Percentiles rank a stretch among this genome's conserved stretches.
Conservation (phyloP, 2,888 invertebrate genomes). For the Chaitophorus viminalis region DNA sequence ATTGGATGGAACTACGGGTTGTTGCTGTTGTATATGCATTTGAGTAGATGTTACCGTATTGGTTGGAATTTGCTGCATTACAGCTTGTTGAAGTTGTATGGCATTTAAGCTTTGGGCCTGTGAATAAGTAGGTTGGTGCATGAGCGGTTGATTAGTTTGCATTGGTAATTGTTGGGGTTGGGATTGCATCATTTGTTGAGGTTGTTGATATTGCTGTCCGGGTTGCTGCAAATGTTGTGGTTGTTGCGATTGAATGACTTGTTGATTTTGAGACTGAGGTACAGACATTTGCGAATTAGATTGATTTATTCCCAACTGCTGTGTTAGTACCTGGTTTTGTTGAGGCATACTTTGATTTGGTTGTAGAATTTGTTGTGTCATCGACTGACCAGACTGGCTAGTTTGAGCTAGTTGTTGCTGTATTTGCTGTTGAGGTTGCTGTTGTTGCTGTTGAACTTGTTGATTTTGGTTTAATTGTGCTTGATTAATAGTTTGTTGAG, state of each 20-base stretch:
- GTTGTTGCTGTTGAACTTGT: conserved; percentile 63
- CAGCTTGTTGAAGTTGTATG: conserved; percentile 62
- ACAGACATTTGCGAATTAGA: conserved; percentile 55
- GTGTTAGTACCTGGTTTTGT: conserved; percentile 64
- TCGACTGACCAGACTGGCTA: conserved; percentile 57
- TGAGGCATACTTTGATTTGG: conserved; percentile 69
- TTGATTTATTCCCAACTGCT: conserved; percentile 58
- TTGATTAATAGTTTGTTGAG: conserved; percentile 50
- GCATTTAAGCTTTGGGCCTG: conserved; percentile 62
- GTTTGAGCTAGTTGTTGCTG: conserved; percentile 67
- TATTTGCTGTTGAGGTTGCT: conserved; percentile 71
- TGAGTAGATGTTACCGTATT: conserved; percentile 51
- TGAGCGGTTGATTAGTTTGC: conserved; percentile 61
- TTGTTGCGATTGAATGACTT: conserved; percentile 60
- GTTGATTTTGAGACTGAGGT: conserved; percentile 61
- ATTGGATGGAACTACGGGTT: conserved; percentile 69
- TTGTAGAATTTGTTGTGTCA: conserved; percentile 70
- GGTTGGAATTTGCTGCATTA: conserved; percentile 62
- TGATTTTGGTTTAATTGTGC: conserved; percentile 62
- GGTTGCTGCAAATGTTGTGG: conserved; percentile 63
- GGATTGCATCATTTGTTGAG: conserved; percentile 69
- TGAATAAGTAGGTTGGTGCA: conserved; percentile 64
- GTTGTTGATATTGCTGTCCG: conserved; percentile 69
- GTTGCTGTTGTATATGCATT: conserved; percentile 62
- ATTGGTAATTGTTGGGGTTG: conserved; percentile 68